These are phyloP conservation scores for Crematogaster levior DNA, from an alignment of 2,888 invertebrate species.

Conservation along the genomic window DNA sequence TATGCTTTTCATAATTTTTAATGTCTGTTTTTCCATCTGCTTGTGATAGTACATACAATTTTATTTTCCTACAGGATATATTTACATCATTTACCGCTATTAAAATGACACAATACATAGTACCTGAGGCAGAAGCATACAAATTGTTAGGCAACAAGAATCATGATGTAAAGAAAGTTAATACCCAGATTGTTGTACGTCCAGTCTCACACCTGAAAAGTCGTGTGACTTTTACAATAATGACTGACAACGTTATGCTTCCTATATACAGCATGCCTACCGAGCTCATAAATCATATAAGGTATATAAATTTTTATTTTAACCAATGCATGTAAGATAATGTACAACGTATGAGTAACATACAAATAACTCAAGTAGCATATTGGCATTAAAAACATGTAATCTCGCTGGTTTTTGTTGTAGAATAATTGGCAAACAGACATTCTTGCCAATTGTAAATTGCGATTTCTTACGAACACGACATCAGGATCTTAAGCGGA, in stretches of 20 bases:
- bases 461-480: conserved; percentile 94
- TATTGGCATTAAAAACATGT: not conserved
- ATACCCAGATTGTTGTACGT: conserved; percentile 74
- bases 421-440: conserved; percentile 78
- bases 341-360: too few species aligned
- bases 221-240: conserved; percentile 91
- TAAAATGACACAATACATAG: conserved; percentile 90
- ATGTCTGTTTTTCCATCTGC: too few species aligned
- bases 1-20: not conserved
- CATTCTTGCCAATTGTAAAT: conserved; percentile 94
- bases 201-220: conserved; percentile 93
- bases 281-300: conserved; percentile 89
- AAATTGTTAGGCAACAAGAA: conserved; percentile 89
- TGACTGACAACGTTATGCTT: conserved; percentile 90
- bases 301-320: conserved; percentile 82
- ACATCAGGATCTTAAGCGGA: conserved; percentile 90
- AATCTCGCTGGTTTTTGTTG: conserved; percentile 23
- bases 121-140: conserved; percentile 92
- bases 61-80: conserved; percentile 69
- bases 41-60: too few species aligned
- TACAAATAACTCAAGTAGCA: too few species aligned
- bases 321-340: not conserved
- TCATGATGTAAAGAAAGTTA: conserved; percentile 45
- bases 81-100: conserved; percentile 88
- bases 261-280: conserved; percentile 90